Conservation (phyloP, 2,797 vertebrate species). For the Pseudochirops corinnae region DNA sequence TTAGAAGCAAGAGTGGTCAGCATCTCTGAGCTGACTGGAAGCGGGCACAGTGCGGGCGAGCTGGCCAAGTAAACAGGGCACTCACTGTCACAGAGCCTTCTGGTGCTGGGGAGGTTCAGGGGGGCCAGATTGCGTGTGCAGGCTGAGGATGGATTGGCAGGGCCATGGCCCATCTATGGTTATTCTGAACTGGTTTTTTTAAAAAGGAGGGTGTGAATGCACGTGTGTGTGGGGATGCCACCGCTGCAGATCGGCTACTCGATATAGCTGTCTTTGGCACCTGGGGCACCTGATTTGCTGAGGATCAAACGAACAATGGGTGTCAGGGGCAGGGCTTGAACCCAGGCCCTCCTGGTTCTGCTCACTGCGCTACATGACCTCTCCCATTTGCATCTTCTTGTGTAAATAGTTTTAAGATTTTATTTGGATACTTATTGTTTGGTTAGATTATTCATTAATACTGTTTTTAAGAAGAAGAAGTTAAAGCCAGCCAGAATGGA, state of each 20-base stretch:
- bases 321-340: background rate
- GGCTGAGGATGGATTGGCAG: rapidly evolving
- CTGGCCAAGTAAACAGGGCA: background rate
- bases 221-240: no score
- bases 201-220: no score
- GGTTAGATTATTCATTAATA: background rate
- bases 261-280: background rate
- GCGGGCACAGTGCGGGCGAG: background rate
- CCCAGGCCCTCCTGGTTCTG: background rate
- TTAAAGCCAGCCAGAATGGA: background rate
- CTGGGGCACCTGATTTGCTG: no score
- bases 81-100: rapidly evolving
- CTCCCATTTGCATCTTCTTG: no score
- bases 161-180: no score
- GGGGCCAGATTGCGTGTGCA: background rate
- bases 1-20: background rate
- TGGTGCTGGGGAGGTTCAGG: background rate
- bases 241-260: background rate
- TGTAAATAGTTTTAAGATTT: background rate
- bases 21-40: background rate
- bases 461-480: background rate
- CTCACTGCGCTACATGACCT: no score
- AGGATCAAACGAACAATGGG: background rate
- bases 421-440: background rate
- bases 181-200: no score